A percentile compares a stretch with the other conserved stretches of the same genome.
Conservation (phyloP, 2,888 invertebrate genomes). For the Reticulitermes lucifugus region DNA sequence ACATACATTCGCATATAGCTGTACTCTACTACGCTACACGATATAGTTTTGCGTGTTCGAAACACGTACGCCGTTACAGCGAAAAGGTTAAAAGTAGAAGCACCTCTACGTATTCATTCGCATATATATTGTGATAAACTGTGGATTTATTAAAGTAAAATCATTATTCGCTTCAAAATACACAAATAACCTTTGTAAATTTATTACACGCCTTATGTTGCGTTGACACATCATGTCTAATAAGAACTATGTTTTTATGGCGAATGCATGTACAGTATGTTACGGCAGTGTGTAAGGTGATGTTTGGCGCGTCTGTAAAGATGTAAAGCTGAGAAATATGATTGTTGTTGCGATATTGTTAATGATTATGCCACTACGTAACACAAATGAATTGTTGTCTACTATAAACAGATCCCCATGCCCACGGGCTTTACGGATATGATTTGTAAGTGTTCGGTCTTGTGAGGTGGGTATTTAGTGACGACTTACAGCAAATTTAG, state of each 20-base stretch:
- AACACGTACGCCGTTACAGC: slow-evolving; percentile 22
- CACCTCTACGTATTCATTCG: slow-evolving; percentile 21
- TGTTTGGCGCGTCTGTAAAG: slow-evolving; percentile 46
- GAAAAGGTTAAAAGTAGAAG: slow-evolving; percentile 7
- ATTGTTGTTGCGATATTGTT: background rate
- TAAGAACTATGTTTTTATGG: slow-evolving; percentile 30
- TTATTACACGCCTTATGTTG: background rate
- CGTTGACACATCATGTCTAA: background rate
- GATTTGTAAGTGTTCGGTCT: background rate
- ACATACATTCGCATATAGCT: too few species aligned
- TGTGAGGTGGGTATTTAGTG: slow-evolving; percentile 37
- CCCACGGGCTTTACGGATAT: background rate
- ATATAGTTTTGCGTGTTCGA: background rate
- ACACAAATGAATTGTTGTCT: background rate
- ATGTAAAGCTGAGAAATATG: slow-evolving; percentile 25
- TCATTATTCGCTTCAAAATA: background rate
- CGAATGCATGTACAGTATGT: slow-evolving; percentile 37
- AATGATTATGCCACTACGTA: slow-evolving; percentile 12
- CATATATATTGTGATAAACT: background rate
- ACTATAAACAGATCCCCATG: background rate
- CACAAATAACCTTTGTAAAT: background rate
- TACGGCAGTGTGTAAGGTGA: slow-evolving; percentile 35
- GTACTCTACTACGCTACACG: background rate
- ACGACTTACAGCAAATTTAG: slow-evolving; percentile 19
- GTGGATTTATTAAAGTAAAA: background rate